These are phyloP conservation scores for Engystomops pustulosus DNA, from an alignment of 2,113 vertebrate genomes.

Conservation along the genomic window DNA sequence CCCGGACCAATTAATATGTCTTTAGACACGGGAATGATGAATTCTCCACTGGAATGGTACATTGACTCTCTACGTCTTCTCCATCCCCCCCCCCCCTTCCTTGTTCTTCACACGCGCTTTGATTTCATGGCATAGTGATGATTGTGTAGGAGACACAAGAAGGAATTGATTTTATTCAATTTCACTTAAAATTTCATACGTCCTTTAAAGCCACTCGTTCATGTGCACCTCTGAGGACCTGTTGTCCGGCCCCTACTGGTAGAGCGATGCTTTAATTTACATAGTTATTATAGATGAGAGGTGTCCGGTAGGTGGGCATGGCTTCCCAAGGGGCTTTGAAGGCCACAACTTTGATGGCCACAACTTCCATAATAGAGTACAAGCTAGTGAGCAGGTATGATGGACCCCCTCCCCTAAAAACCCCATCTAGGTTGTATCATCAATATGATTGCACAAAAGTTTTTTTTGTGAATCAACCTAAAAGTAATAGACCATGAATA, in stretches of 20 bases:
- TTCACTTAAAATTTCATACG: neutral
- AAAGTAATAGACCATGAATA: no score
- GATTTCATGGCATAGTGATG: neutral
- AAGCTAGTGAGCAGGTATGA: no score
- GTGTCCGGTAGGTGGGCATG: neutral
- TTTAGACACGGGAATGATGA: no score
- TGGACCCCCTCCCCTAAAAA: no score
- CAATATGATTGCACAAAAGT: no score
- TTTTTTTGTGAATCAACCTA: no score
- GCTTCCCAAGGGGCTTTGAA: neutral
- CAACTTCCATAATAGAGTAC: neutral
- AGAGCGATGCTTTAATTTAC: neutral
- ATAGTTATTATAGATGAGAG: neutral
- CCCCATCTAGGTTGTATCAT: no score
- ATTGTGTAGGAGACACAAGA: neutral
- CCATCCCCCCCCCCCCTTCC: neutral
- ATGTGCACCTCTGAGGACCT: neutral
- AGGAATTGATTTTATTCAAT: conserved; percentile 7
- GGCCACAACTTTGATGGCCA: no score
- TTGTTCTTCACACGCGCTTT: neutral
- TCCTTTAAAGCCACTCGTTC: neutral
- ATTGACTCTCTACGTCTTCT: neutral
- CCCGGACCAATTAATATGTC: neutral
- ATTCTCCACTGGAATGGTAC: neutral
- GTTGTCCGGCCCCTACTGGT: neutral